Percentiles rank a stretch among this genome's conserved stretches.
Evolutionary conservation across 2,797 vertebrate species (phyloP).

Genomic region (Aphelocoma californica): DNA sequence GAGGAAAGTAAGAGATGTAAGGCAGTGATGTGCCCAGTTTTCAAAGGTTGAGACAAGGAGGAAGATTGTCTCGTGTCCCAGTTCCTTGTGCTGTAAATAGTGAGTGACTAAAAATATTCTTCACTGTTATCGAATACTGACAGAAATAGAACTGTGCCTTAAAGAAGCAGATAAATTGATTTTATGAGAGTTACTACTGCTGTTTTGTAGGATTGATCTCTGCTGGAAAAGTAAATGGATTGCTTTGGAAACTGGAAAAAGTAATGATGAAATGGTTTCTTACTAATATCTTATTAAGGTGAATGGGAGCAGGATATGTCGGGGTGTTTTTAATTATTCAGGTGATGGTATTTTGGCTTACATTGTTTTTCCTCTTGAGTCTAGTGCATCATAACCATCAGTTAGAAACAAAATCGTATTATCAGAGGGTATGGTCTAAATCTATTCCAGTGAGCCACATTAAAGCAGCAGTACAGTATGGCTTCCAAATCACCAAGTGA

Average conservation of each 20-base stretch:
- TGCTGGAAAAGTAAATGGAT: neutral
- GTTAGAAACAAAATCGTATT: neutral
- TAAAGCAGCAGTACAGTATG: neutral
- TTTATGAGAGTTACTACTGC: neutral
- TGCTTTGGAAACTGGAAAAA: neutral
- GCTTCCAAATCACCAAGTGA: neutral
- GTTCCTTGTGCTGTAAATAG: conserved; percentile 23
- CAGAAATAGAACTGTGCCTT: neutral
- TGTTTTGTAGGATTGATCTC: neutral
- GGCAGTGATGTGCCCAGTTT: neutral
- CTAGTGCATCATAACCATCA: neutral
- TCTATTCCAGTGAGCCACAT: neutral
- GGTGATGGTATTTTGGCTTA: neutral
- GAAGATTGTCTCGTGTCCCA: neutral
- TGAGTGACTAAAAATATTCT: conserved; percentile 1
- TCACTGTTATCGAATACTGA: neutral
- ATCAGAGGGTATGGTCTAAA: neutral
- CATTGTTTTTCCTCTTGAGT: neutral
- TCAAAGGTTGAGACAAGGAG: neutral
- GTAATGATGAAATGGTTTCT: neutral
- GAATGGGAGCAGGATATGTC: neutral
- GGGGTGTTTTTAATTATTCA: neutral
- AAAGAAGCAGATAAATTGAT: neutral
- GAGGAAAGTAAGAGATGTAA: neutral
- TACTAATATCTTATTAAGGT: neutral